phyloP scores from a whole-genome alignment of 2,113 vertebrate species.

The Bufo gargarizans region DNA sequence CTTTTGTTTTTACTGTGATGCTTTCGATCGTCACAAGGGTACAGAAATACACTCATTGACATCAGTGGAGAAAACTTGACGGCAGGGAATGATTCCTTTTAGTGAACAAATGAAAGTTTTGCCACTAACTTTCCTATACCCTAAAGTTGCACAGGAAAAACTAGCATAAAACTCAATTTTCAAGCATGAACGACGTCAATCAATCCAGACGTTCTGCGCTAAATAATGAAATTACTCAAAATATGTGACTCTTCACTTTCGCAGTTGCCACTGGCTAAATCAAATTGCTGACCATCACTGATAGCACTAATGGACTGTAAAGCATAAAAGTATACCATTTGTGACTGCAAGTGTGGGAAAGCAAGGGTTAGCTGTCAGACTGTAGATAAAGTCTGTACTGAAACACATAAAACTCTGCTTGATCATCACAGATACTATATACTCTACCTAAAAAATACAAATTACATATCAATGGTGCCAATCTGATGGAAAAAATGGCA shows the following conservation, averaged over 20 bases:
- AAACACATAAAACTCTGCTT: background rate
- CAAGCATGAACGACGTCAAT: background rate
- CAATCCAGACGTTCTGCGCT: conserved; percentile 26
- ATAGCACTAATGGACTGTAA: background rate
- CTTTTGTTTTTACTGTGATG: background rate
- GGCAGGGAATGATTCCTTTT: background rate
- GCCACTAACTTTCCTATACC: background rate
- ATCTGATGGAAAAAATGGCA: too few relatives aligned
- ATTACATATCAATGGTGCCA: too few relatives aligned
- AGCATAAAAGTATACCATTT: background rate
- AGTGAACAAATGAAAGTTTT: conserved; percentile 2
- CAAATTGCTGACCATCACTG: background rate
- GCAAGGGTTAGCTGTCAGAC: background rate
- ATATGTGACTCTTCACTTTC: background rate
- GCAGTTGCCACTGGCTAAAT: conserved; percentile 23
- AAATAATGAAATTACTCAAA: conserved; percentile 1
- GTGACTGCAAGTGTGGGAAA: background rate
- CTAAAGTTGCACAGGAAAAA: background rate
- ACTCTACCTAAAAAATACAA: too few relatives aligned
- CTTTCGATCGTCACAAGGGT: background rate
- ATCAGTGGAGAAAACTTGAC: background rate
- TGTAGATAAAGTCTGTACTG: background rate
- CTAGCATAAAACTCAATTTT: background rate
- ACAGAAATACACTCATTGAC: background rate
- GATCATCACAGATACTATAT: too few relatives aligned